These are phyloP conservation scores for Macropus fuliginosus DNA, from an alignment of 2,797 vertebrate genomes.

Conservation along the genomic window DNA sequence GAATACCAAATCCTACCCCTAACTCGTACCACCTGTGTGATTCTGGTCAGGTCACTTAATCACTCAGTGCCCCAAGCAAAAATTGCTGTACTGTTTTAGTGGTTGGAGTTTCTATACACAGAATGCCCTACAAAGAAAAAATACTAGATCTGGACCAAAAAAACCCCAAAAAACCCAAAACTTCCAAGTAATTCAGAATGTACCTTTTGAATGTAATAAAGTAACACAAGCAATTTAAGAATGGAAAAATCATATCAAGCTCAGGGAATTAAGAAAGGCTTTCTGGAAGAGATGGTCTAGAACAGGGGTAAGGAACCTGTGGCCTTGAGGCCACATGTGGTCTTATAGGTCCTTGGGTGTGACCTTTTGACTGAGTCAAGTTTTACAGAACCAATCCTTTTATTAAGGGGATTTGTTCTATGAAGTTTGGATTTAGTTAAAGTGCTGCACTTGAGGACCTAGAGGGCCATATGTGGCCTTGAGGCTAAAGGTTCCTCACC, in stretches of 20 bases:
- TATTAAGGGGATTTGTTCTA: too few species aligned
- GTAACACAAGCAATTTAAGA: not conserved
- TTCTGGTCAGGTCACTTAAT: not conserved
- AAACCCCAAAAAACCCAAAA: not conserved
- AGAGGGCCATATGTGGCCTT: too few species aligned
- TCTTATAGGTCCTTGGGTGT: too few species aligned
- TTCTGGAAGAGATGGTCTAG: not conserved
- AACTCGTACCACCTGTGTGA: not conserved
- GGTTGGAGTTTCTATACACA: not conserved
- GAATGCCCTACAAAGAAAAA: not conserved
- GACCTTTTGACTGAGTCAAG: too few species aligned
- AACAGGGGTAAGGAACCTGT: not conserved
- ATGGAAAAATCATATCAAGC: not conserved
- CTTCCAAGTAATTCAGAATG: not conserved
- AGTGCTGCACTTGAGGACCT: too few species aligned
- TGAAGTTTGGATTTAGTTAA: too few species aligned
- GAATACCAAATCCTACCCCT: not conserved
- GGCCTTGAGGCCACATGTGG: too few species aligned
- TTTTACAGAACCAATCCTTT: too few species aligned
- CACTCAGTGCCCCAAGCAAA: not conserved
- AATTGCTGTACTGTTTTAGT: not conserved
- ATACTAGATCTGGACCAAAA: not conserved
- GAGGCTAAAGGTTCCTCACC: too few species aligned
- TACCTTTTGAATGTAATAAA: not conserved
- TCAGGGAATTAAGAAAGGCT: not conserved